A percentile compares a stretch with the other conserved stretches of the same genome.
phyloP scores from a whole-genome alignment of 2,888 invertebrate species.

The Neuroscelio doddi region DNA sequence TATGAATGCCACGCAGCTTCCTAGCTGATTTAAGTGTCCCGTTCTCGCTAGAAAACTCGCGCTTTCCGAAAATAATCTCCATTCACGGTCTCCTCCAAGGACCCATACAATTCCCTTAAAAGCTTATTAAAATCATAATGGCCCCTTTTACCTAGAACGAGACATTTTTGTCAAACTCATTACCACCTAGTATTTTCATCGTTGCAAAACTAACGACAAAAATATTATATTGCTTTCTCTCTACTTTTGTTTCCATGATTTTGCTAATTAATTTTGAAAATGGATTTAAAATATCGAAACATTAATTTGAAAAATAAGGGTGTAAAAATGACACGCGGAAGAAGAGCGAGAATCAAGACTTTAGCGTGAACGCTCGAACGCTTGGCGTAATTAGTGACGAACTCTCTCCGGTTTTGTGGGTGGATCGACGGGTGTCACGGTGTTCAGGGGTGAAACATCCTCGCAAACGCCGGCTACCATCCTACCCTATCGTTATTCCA shows the following conservation, averaged over 20 bases:
- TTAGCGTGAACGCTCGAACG: constrained; percentile 58
- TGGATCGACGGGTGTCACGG: constrained; percentile 43
- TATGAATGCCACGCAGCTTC: constrained; percentile 57
- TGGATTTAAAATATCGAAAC: constrained; percentile 44
- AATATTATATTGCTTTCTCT: too few species aligned
- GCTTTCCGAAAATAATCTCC: constrained; percentile 22
- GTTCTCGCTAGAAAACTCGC: constrained; percentile 6
- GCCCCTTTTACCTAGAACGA: constrained; percentile 22
- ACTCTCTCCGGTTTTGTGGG: constrained; percentile 56
- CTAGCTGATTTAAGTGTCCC: constrained; percentile 61
- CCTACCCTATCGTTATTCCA: constrained; percentile 9
- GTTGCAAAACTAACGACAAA: too few species aligned
- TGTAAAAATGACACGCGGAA: constrained; percentile 5
- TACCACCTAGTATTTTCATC: too few species aligned
- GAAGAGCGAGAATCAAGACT: constrained; percentile 30
- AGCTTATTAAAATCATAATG: constrained; percentile 48
- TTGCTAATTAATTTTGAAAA: constrained; percentile 52
- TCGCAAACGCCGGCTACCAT: background rate
- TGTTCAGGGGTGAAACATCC: constrained; percentile 42
- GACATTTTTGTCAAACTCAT: too few species aligned
- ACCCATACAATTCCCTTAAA: constrained; percentile 17
- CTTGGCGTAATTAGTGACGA: constrained; percentile 64
- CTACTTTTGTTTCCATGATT: too few species aligned
- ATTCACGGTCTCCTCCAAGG: constrained; percentile 11
- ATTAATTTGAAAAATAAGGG: constrained; percentile 54